Percentiles rank a stretch among this genome's conserved stretches.
Conservation (phyloP, 2,113 vertebrate genomes). For the Scomber colias region DNA sequence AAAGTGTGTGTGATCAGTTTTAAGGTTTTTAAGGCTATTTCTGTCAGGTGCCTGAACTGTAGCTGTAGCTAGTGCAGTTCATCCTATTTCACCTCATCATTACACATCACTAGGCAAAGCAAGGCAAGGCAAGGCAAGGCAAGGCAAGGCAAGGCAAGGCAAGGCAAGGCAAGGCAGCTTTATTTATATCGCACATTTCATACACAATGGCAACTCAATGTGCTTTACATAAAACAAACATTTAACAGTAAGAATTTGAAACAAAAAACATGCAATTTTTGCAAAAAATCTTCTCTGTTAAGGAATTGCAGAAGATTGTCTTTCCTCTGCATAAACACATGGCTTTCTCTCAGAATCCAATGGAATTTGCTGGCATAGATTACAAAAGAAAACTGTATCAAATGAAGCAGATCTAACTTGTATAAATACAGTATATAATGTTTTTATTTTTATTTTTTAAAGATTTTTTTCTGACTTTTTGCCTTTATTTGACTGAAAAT, state of each 20-base stretch:
- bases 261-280: too few species aligned
- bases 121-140: too few species aligned
- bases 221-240: too few species aligned
- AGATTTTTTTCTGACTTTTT: too few species aligned
- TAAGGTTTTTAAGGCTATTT: neutral
- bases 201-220: too few species aligned
- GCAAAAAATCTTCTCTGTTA: conserved; percentile 53
- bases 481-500: too few species aligned
- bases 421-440: neutral
- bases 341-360: conserved; percentile 34
- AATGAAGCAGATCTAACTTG: conserved; percentile 1
- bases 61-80: neutral
- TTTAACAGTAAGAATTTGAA: too few species aligned
- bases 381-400: conserved; percentile 20
- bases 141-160: too few species aligned
- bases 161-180: too few species aligned
- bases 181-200: too few species aligned
- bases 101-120: neutral
- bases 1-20: conserved; percentile 9
- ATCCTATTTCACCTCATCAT: conserved; percentile 11
- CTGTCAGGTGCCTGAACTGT: conserved; percentile 21
- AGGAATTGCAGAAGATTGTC: neutral
- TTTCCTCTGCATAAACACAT: conserved; percentile 15
- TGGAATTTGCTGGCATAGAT: conserved; percentile 33
- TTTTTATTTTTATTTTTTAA: conserved; percentile 7